Evolutionary conservation across 2,888 invertebrate genomes (phyloP).

Genomic region (Azorinus chamasolen): DNA sequence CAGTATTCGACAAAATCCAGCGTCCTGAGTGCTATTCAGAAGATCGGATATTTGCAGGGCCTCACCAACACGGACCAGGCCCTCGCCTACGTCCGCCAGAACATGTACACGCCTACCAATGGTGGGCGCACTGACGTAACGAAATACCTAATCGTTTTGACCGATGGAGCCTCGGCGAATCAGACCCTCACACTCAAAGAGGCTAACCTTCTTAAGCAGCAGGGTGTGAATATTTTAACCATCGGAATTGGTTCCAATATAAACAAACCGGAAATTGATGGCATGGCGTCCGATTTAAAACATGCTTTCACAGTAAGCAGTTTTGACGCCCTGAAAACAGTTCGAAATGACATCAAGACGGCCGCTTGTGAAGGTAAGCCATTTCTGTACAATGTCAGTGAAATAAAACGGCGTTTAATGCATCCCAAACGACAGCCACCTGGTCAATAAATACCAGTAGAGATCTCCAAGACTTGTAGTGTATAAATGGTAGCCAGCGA

Average conservation of each 20-base stretch:
- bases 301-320: conserved; percentile 51
- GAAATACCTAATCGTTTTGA: conserved; percentile 67
- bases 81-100: conserved; percentile 53
- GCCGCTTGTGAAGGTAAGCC: conserved; percentile 50
- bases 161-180: conserved; percentile 66
- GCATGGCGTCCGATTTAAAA: conserved; percentile 56
- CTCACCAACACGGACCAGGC: conserved; percentile 67
- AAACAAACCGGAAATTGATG: conserved; percentile 61
- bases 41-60: conserved; percentile 56
- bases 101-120: conserved; percentile 54
- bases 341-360: conserved; percentile 34
- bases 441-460: neutral
- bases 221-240: conserved; percentile 55
- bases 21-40: conserved; percentile 63
- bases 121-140: conserved; percentile 58
- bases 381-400: neutral
- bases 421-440: neutral
- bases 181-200: conserved; percentile 48
- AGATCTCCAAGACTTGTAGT: neutral
- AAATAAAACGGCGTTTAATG: neutral
- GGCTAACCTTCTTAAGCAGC: conserved; percentile 60
- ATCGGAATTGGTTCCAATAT: conserved; percentile 70
- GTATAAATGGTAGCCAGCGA: neutral
- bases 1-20: conserved; percentile 57
- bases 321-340: conserved; percentile 47